phyloP scores from a whole-genome alignment of 2,113 vertebrate species.

The Thinocorus orbignyianus region DNA sequence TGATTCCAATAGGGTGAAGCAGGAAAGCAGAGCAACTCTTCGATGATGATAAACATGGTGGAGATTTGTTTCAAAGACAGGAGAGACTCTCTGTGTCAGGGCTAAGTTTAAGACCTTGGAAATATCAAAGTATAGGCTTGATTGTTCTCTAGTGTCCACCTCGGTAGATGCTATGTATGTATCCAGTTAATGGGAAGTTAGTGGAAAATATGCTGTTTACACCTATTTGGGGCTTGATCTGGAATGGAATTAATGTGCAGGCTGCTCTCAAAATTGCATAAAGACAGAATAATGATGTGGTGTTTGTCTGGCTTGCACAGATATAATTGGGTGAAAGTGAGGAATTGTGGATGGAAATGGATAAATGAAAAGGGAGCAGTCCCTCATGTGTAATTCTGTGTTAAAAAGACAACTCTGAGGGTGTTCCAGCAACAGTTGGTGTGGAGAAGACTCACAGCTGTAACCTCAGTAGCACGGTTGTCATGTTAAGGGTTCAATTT shows the following conservation, averaged over 20 bases:
- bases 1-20: background rate
- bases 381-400: background rate
- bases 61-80: background rate
- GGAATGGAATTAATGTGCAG: background rate
- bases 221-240: background rate
- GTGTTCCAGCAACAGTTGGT: background rate
- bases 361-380: background rate
- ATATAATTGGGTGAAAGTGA: background rate
- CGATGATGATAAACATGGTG: fast-evolving
- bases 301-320: background rate
- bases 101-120: background rate
- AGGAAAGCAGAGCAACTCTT: background rate
- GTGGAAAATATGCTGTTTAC: background rate
- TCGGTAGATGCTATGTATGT: background rate
- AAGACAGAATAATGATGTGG: background rate
- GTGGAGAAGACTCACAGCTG: background rate
- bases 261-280: background rate
- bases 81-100: background rate
- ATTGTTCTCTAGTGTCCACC: background rate
- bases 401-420: background rate
- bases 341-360: background rate
- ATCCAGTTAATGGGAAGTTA: background rate
- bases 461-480: background rate
- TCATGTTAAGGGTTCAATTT: background rate
- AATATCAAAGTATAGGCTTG: background rate